Base-by-base conservation (phyloP, 2,888 invertebrate genomes). In the Lissonota sp. region DNA sequence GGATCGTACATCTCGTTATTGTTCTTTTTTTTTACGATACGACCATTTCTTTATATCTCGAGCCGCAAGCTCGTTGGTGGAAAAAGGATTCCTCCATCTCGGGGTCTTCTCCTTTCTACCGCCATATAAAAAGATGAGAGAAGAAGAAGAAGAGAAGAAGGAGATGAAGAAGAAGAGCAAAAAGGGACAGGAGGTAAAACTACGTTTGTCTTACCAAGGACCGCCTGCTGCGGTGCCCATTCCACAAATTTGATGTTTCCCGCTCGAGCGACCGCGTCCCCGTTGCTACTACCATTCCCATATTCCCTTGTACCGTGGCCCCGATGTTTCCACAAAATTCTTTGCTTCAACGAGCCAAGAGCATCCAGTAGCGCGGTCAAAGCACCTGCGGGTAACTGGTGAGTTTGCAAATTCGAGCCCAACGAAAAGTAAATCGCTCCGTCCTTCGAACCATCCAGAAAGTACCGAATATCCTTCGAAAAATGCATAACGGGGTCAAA, bases 341-440 rank as follows among this genome's bases (percentile, higher is more conserved):
- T 90, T 87, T 92, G 91, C 85, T 88, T 86, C 78, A 93, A 85
- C 80, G 91, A 89, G 80, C 90, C 84, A 73, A 93, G 90, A 63
- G 88, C 91, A 78, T 87, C 85, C 76, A 89, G 87, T 80, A 93
- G 86, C 78, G 88, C 87, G 76, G 87, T 85, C 84, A 91, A 86
- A 85, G 89, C 85, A 40, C 83, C 85, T 46, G 79, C 85, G 37
- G 92, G 88, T 87, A 93, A 84, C 79, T 92, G 90, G 84, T 90
- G 88, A 79, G 89, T 91, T 87, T 92, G 89, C 82, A 93, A 89
- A 85, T 93, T 92, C 70, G 93, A 92, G 64, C 83, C 93, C 93
- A 76, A 93, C 87, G 78, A 92, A 85, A 93, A 92, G 85, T 91
- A 92, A 87, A 93, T 90, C 60, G 88, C 90, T 1, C 93, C 92